Conservation (phyloP, 2,888 invertebrate genomes). For the Hypselothyrea guttata region DNA sequence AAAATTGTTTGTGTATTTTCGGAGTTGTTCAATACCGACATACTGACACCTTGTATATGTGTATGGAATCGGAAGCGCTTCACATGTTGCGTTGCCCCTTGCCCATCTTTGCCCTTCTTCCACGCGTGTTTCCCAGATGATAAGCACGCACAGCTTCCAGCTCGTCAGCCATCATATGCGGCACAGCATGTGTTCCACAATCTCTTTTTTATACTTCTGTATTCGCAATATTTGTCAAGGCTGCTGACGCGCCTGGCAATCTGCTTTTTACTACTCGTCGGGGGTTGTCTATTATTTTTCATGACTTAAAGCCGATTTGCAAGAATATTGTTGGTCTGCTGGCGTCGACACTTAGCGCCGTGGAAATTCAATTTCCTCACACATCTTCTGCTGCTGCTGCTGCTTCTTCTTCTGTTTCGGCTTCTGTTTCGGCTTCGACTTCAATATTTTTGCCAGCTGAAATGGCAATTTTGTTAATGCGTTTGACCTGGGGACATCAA, state of each 20-base stretch:
- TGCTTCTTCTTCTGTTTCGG: too few species aligned
- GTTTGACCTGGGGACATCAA: conserved; percentile 78
- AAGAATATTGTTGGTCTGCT: conserved; percentile 79
- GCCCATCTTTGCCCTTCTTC: too few species aligned
- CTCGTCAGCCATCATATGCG: conserved; percentile 71
- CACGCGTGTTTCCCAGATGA: conserved; percentile 63
- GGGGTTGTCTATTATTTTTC: conserved; percentile 79
- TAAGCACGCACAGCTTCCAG: conserved; percentile 52
- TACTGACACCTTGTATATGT: too few species aligned
- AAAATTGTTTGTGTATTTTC: too few species aligned
- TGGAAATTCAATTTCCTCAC: conserved; percentile 71
- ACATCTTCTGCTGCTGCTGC: too few species aligned
- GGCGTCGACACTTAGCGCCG: conserved; percentile 53
- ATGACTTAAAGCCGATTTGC: conserved; percentile 82
- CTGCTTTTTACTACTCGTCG: conserved; percentile 72
- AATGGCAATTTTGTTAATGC: conserved; percentile 74
- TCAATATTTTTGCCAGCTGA: conserved; percentile 54
- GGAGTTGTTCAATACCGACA: too few species aligned
- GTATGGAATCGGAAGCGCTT: conserved; percentile 9
- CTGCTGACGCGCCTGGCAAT: conserved; percentile 69
- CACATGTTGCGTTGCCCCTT: conserved; percentile 65
- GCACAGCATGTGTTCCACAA: conserved; percentile 81
- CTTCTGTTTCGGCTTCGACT: too few species aligned
- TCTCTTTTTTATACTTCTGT: too few species aligned
- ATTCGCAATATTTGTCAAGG: conserved; percentile 40